Base-by-base conservation (phyloP, 2,888 invertebrate species). In the Eudasyphora cyanicolor region DNA sequence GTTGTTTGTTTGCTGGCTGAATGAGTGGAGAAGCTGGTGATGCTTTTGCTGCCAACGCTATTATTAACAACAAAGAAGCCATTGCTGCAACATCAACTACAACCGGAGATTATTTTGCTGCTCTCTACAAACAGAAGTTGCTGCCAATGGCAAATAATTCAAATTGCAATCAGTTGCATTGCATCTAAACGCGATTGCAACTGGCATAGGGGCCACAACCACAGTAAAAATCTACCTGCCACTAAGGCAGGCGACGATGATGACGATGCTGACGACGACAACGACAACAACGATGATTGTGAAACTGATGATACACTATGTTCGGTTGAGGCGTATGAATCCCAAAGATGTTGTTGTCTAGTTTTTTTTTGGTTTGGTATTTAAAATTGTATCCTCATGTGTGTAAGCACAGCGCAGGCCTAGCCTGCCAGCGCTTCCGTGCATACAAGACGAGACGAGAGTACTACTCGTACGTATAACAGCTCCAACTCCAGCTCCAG, bases 71-170 rank as follows among this genome's bases (percentile, higher is more conserved):
- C n/a, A 84, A 81, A 60, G 10, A 57, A 51, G 19, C 10, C 35
- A 57, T n/a, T n/a, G 8, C 64, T 45, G 14, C 54, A 64, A 67
- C 70, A 64, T 0, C 17, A 54, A 35, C 62, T 6, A 71, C 60
- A 71, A 57, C 24, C n/a, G n/a, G n/a, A n/a, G n/a, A n/a, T n/a
- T n/a, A n/a, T n/a, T n/a, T 45, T 5, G 64, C 12, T 79, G 70
- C 70, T 75, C 74, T 78, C 57, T 71, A 71, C 73, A 84, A 84
- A 84, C 84, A 84, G 84, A 84, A 84, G 84, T 84, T 84, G 78
- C 81, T 84, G 84, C 84, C 84, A 84, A 81, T 84, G 81, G 84
- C 84, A 84, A 81, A 84, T 84, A 84, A 81, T 84, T 84, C 84
- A 84, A 84, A 84, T 84, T 81, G 78, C 84, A 84, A 84, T 84